A percentile compares a stretch with the other conserved stretches of the same genome.
phyloP scores from a whole-genome alignment of 2,113 vertebrate species.

The Enhydra lutris region DNA sequence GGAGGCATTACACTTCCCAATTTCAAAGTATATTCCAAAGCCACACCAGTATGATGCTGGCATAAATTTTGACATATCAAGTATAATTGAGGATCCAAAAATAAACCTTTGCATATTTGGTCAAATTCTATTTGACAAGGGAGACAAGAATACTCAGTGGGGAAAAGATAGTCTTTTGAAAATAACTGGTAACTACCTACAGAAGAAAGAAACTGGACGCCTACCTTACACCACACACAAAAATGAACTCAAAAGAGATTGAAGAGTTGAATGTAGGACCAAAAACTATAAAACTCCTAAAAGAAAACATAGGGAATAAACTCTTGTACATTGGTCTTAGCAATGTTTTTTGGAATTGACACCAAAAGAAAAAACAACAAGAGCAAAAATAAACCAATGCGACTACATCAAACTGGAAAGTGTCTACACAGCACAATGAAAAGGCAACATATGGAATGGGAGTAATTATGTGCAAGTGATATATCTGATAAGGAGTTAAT shows the following conservation, averaged over 20 bases:
- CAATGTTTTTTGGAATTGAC: not conserved
- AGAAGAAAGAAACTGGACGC: not conserved
- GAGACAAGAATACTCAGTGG: not conserved
- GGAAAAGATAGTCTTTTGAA: not conserved
- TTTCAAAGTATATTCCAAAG: not conserved
- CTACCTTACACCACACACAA: not conserved
- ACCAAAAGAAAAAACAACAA: not conserved
- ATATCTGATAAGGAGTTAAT: not conserved
- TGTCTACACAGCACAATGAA: not conserved
- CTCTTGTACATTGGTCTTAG: not conserved
- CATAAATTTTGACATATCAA: not conserved
- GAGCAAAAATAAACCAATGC: not conserved
- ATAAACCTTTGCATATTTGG: not conserved
- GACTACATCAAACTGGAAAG: not conserved
- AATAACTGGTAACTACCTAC: not conserved
- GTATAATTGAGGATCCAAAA: not conserved
- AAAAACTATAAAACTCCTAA: not conserved
- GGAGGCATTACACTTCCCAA: not conserved
- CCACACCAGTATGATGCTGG: not conserved
- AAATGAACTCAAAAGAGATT: not conserved
- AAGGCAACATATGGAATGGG: not conserved
- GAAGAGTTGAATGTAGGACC: not conserved
- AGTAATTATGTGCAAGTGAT: not conserved
- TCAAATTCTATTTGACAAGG: not conserved
- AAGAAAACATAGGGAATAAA: not conserved